phyloP scores from a whole-genome alignment of 2,888 invertebrate species.

The Sthenelais limicola region DNA sequence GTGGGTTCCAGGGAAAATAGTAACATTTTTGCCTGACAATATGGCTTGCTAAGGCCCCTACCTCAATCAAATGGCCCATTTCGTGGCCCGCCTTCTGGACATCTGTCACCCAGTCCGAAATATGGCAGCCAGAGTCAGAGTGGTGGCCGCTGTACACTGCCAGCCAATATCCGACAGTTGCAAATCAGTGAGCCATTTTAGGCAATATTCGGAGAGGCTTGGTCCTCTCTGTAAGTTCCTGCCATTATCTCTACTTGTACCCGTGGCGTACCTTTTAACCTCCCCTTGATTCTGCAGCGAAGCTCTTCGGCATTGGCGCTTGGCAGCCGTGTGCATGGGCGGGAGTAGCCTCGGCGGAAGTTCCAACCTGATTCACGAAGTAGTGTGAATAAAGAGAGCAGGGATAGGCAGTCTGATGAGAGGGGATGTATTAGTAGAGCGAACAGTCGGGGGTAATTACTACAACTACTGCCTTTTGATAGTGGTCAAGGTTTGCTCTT shows the following conservation, averaged over 20 bases:
- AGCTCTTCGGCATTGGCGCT: background rate
- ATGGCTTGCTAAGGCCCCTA: constrained; percentile 11
- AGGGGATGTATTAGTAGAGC: background rate
- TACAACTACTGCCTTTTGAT: constrained; percentile 16
- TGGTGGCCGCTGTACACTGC: background rate
- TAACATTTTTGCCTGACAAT: too few species aligned
- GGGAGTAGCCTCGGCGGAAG: background rate
- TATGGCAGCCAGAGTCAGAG: too few species aligned
- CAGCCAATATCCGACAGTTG: background rate
- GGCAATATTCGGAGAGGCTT: constrained; percentile 4
- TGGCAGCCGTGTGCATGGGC: background rate
- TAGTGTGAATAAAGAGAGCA: constrained; percentile 21
- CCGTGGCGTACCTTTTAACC: constrained; percentile 30
- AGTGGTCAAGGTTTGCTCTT: background rate
- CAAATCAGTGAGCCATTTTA: constrained; percentile 28
- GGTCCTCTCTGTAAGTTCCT: background rate
- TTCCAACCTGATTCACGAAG: constrained; percentile 11
- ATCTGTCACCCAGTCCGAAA: too few species aligned
- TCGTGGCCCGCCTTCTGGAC: constrained; percentile 12
- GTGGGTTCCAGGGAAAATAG: too few species aligned
- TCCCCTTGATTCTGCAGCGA: background rate
- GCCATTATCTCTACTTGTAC: constrained; percentile 29
- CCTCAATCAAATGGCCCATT: constrained; percentile 28
- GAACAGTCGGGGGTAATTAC: constrained; percentile 12
- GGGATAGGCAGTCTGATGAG: background rate